Percentiles rank a stretch among this genome's conserved stretches.
These are phyloP conservation scores for Helicoverpa armigera DNA, from an alignment of 1,140 invertebrate genomes.

Conservation along the genomic window DNA sequence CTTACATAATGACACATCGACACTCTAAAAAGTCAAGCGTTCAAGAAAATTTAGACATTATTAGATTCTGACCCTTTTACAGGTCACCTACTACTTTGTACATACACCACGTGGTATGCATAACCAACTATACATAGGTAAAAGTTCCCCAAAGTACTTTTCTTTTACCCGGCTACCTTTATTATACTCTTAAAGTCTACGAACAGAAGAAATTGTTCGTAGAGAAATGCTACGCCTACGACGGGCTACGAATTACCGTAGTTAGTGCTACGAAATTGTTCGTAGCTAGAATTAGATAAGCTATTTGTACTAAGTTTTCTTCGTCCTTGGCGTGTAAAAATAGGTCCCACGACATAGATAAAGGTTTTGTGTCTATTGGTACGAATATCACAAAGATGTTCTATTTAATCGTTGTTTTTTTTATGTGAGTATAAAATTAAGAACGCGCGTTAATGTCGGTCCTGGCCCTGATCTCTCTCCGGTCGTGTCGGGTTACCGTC, in stretches of 20 bases:
- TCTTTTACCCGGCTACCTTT: background rate
- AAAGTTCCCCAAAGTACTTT: constrained; percentile 2
- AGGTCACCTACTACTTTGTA: constrained; percentile 1
- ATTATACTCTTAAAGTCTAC: background rate
- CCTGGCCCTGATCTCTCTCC: too few relatives aligned
- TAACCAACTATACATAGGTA: background rate
- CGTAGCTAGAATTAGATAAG: background rate
- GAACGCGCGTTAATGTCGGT: too few relatives aligned
- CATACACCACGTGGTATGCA: background rate
- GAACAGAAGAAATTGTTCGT: constrained; percentile 8
- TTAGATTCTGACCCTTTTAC: constrained; percentile 24
- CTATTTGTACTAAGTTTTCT: background rate
- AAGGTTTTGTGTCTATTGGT: background rate
- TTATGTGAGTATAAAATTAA: too few relatives aligned
- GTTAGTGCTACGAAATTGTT: constrained; percentile 18
- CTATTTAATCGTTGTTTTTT: too few relatives aligned
- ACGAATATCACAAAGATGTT: too few relatives aligned
- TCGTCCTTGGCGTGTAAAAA: background rate
- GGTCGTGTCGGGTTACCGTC: too few relatives aligned
- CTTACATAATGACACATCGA: too few relatives aligned
- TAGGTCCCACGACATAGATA: background rate
- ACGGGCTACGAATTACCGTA: constrained; percentile 13
- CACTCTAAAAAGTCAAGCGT: too few relatives aligned
- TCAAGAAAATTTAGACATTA: constrained; percentile 15
- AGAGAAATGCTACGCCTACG: constrained; percentile 31